Evolutionary conservation across 2,888 invertebrate species (phyloP), one percentile per base, ranked within the genome.

Genomic region (Griposia aprilina): DNA sequence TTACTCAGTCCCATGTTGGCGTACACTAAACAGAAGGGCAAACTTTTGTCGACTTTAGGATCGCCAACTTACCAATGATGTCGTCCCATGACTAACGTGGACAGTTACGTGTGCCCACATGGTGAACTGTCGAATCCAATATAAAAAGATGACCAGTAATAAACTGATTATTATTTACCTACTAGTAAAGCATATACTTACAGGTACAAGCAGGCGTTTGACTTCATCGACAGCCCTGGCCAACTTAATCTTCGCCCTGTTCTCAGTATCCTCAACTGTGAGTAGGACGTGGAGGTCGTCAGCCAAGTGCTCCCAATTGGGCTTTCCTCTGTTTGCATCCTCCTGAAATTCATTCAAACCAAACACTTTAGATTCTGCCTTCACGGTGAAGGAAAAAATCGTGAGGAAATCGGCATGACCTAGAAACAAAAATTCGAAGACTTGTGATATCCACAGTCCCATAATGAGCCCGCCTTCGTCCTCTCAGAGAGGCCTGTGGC

Each of bases 231-330:
- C 99, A 69, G 99, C 99, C 92, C 99, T 98, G 91, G 98, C 98
- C 91, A 99, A 97, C 97, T 99, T 99, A 86, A 99, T 97, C 94
- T 98, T 98, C 87, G 99, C 99, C 93, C 99, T 97, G 97, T 99
- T 99, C 94, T 99, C 99, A 86, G 99, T 99, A 96, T 99, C 99
- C 97, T 99, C 99, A 50, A 99, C 99, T 89, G 99, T 99, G 92
- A 99, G 98, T 90, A 99, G 97, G 85, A 99, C 99, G 96, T 99
- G 99, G 78, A 99, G 97, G 92, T 99, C 99, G 94, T 99, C 99
- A 91, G 99, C 99, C 94, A 99, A 97, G 95, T 99, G 99, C 96
- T 99, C 99, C 99, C 99, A 99, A 97, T 99, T 99, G 87, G 99
- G 99, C 97, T 99, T 99, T 89, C 99, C 99, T 94, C 99, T 98